Evolutionary conservation across 2,797 vertebrate species (phyloP), one percentile per base, ranked within the genome.

Genomic region (Chromobotia macracanthus): DNA sequence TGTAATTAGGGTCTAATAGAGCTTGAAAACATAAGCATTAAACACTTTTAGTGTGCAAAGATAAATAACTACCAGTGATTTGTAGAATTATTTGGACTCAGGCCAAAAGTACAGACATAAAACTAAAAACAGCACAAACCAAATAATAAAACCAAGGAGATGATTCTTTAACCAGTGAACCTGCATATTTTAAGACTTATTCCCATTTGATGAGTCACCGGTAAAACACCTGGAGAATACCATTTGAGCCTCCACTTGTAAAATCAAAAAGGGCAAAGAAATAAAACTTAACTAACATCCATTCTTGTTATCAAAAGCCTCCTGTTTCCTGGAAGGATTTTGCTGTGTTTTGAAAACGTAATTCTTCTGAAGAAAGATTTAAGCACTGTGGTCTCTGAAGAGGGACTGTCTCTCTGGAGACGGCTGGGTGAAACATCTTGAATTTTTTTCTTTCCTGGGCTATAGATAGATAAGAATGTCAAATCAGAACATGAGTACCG

Each of bases 111-210:
- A 15, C 41, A 11, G 79, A 31, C 15, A 7, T 35, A 16, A 48
- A 61, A 68, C 31, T 38, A 28, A 68, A 80, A 60, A 51, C 44
- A 48, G 41, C 56, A 67, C 3, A 0, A 18, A 46, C 16, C 64
- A 56, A 44, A 56, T 48, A 41, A 60, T 68, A 35, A 69, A 69
- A n/a, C 63, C 50, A 41, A 77, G 28, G 44, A 19, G 55, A 63
- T 70, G 66, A 78, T 51, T 78, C 46, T 71, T 63, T 77, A 77
- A 77, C 65, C 8, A 50, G 75, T 19, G 46, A 79, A 79, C 48
- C 58, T 64, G 53, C 67, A 71, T 79, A 71, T 79, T 79, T 79
- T 23, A 79, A 64, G 68, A 79, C 68, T n/a, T 31, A 79, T 66
- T 73, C 70, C 69, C 60, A 50, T 18, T 31, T 48, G 61, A 56